Conservation (phyloP, 2,888 invertebrate species). For the Latrodectus elegans region DNA sequence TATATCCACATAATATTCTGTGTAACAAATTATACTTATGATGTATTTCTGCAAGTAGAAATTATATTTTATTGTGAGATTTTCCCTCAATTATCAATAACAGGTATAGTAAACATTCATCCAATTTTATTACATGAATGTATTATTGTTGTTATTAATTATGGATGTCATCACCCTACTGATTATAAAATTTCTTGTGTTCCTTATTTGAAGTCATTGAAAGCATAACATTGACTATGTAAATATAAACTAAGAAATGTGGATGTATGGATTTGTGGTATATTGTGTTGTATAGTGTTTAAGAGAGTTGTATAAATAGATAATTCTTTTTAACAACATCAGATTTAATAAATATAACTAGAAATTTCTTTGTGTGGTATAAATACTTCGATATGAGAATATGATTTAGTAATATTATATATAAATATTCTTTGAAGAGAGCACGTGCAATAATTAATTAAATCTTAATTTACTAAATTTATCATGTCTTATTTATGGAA, state of each 20-base stretch:
- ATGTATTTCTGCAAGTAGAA: not conserved
- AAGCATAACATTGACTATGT: not conserved
- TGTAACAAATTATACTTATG: not conserved
- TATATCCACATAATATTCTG: not conserved
- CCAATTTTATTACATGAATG: slow-evolving; percentile 2
- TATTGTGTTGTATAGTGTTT: not conserved
- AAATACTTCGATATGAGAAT: not conserved
- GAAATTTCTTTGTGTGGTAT: not conserved
- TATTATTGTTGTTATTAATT: slow-evolving; percentile 9
- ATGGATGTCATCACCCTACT: not conserved
- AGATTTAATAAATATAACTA: not conserved
- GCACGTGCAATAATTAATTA: not conserved
- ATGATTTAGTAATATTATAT: not conserved
- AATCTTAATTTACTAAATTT: not conserved
- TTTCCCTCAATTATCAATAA: not conserved
- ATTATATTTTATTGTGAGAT: not conserved
- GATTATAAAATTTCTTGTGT: not conserved
- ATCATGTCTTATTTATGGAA: not conserved
- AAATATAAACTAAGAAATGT: slow-evolving; percentile 4
- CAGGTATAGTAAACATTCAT: not conserved
- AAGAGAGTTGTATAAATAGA: not conserved
- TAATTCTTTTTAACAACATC: not conserved
- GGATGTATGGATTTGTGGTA: slow-evolving; percentile 4
- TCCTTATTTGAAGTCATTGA: not conserved
- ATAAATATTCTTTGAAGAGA: not conserved